Conservation (phyloP, 23 tunicate genomes). For the Styela clava region DNA sequence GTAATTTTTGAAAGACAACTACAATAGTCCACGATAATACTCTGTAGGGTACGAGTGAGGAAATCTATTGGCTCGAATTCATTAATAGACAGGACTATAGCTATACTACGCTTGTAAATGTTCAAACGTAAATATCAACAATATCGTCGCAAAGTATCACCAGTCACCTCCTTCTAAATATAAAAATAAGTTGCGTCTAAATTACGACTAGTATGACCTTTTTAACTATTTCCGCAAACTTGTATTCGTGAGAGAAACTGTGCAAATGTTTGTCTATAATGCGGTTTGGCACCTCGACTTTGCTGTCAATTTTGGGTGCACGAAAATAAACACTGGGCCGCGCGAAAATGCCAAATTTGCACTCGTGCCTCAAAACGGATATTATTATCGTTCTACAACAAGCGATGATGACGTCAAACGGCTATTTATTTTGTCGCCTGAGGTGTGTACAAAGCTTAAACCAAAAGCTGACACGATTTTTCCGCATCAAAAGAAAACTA, state of each 20-base stretch:
- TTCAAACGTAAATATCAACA: too few relatives aligned
- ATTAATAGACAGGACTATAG: too few relatives aligned
- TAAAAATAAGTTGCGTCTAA: too few relatives aligned
- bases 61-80: too few relatives aligned
- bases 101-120: too few relatives aligned
- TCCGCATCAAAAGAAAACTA: too few relatives aligned
- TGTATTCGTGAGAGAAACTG: not conserved
- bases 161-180: too few relatives aligned
- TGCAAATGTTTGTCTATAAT: not conserved
- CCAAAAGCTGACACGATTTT: too few relatives aligned
- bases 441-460: not conserved
- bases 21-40: too few relatives aligned
- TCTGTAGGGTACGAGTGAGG: too few relatives aligned
- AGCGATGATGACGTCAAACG: conserved; percentile 4
- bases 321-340: not conserved
- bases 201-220: not conserved
- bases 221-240: not conserved
- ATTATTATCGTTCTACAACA: not conserved
- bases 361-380: not conserved
- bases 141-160: too few relatives aligned
- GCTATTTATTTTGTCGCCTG: conserved; percentile 18
- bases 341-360: not conserved
- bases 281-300: not conserved
- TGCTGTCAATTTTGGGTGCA: not conserved
- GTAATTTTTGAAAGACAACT: too few relatives aligned